Percentiles rank a stretch among this genome's conserved stretches.
phyloP scores from a whole-genome alignment of 1,140 invertebrate species.

The Listronotus bonariensis region DNA sequence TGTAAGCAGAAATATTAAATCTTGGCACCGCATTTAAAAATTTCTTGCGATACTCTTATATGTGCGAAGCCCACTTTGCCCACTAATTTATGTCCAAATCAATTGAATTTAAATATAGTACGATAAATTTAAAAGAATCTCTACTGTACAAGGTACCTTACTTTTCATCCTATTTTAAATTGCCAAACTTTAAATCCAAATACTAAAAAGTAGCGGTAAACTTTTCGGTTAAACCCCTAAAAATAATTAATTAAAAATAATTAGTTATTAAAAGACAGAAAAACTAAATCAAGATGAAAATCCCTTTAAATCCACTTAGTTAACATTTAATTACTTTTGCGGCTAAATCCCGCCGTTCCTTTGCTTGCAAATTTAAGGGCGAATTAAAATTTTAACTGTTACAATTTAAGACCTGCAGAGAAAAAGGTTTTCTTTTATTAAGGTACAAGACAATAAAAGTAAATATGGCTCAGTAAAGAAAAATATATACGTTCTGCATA shows the following conservation, averaged over 20 bases:
- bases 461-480: too few species aligned
- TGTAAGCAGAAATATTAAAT: too few species aligned
- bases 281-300: constrained; percentile 37
- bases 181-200: constrained; percentile 22
- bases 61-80: too few species aligned
- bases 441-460: too few species aligned
- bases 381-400: constrained; percentile 27
- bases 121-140: too few species aligned
- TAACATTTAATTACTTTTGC: constrained; percentile 40
- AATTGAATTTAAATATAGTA: too few species aligned
- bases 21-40: too few species aligned
- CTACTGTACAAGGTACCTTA: too few species aligned
- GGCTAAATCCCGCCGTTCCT: constrained; percentile 32
- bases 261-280: constrained; percentile 39
- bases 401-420: constrained; percentile 23
- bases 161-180: constrained; percentile 7
- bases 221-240: constrained; percentile 28
- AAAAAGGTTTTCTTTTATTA: too few species aligned
- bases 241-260: constrained; percentile 41
- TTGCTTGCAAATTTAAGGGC: constrained; percentile 27
- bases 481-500: too few species aligned
- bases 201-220: constrained; percentile 20
- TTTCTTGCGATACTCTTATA: too few species aligned
- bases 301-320: constrained; percentile 37
- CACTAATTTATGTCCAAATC: too few species aligned